Percentiles rank a stretch among this genome's conserved stretches.
These are phyloP conservation scores for Brachionus calyciflorus DNA, from an alignment of 1,140 invertebrate species.

Conservation along the genomic window DNA sequence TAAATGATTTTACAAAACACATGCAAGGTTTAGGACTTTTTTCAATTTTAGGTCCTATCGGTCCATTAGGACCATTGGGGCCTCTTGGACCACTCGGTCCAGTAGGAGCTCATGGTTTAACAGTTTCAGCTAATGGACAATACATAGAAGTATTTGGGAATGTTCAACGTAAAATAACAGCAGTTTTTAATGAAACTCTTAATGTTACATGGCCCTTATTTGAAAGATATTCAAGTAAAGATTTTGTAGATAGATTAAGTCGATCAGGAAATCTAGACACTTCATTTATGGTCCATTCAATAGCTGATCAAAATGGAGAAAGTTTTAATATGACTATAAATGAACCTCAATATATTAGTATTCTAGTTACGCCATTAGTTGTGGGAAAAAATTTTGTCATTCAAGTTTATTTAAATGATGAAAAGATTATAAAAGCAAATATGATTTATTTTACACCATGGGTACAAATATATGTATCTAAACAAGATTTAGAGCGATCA, in stretches of 20 bases:
- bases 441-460: conserved; percentile 15
- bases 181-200: not conserved
- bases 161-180: conserved; percentile 5
- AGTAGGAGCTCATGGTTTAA: not conserved
- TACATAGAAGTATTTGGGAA: not conserved
- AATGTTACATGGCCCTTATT: conserved; percentile 29
- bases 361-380: not conserved
- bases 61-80: conserved; percentile 23
- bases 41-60: conserved; percentile 8
- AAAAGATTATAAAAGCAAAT: not conserved
- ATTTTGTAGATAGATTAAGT: conserved; percentile 1
- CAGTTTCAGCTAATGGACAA: not conserved
- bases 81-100: conserved; percentile 16
- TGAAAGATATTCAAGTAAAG: conserved; percentile 19
- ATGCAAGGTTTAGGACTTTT: conserved; percentile 37
- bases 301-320: conserved; percentile 10
- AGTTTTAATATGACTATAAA: conserved; percentile 16
- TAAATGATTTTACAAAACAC: conserved; percentile 16
- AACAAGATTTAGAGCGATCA: not conserved
- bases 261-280: not conserved
- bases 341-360: conserved; percentile 28
- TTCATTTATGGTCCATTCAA: conserved; percentile 26
- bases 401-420: not conserved
- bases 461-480: not conserved
- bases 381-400: conserved; percentile 18